Percentiles rank a stretch among this genome's conserved stretches.
Evolutionary conservation across 2,113 vertebrate species (phyloP).

Genomic region (Eptesicus fuscus): DNA sequence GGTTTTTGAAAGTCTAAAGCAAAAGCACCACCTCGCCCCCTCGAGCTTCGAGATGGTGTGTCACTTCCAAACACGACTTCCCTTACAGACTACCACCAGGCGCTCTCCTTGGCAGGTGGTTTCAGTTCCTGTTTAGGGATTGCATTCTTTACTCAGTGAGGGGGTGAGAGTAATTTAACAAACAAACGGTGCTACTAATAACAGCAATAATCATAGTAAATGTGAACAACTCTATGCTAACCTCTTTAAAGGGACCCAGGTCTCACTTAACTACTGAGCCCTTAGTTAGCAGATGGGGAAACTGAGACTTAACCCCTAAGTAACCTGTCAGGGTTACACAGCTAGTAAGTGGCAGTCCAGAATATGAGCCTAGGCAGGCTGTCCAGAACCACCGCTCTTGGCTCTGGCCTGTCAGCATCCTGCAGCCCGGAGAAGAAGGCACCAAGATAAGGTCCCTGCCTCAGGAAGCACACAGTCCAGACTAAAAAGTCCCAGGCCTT

Average conservation of each 20-base stretch:
- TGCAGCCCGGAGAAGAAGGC: neutral
- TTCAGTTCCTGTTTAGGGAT: neutral
- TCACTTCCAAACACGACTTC: neutral
- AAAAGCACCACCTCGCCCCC: neutral
- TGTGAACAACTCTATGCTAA: neutral
- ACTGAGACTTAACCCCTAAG: neutral
- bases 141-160: neutral
- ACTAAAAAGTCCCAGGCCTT: neutral
- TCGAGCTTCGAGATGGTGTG: neutral
- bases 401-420: neutral
- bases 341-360: neutral
- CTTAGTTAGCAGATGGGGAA: neutral
- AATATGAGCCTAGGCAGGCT: neutral
- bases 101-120: neutral
- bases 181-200: neutral
- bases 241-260: neutral
- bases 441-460: neutral
- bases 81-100: neutral
- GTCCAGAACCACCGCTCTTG: neutral
- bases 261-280: neutral
- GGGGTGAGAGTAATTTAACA: neutral
- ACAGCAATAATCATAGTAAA: neutral
- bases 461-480: rapidly evolving
- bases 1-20: neutral
- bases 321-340: neutral